Evolutionary conservation across 1,140 invertebrate genomes (phyloP), one percentile per base, ranked within the genome.

Genomic region (Diprion similis): DNA sequence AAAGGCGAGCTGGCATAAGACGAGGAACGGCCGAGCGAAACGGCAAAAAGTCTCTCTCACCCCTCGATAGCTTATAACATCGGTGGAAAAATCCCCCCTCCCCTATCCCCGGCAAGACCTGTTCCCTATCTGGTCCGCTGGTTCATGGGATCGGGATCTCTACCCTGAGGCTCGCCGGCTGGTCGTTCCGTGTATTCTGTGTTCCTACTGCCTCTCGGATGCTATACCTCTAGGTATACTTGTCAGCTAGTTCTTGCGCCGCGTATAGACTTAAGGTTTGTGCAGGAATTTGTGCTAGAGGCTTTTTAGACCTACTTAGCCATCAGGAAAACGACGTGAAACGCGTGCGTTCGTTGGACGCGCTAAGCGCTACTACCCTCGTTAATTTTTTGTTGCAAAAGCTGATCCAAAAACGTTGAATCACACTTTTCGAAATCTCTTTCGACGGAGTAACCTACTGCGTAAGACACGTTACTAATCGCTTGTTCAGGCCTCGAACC

Each of bases 201-300:
- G 51, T 59, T 15, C 51, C 51, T 59, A 59, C 51, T 59, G n/a
- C 51, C 51, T 59, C 51, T 37, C 24, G 24, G 24, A 1, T 13
- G 51, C 51, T 59, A 37, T 37, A 59, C 51, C 51, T 59, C 51
- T 59, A 59, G 51, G 51, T 59, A 59, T 59, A 59, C 51, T 59
- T 59, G 51, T 59, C 80, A 78, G 77, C 79, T 80, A 76, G 78
- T 77, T 78, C 76, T 77, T 73, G 78, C 73, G 80, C 72, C 79
- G 81, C 76, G 74, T 47, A 75, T 77, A 75, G 75, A 71, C 51
- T 24, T 71, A 71, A 75, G 74, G n/a, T n/a, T n/a, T n/a, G 75
- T 81, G 80, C 79, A 81, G 79, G 80, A 81, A 79, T 81, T 78
- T 74, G 73, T 74, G 78, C 79, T 80, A 79, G 79, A 79, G 79